phyloP scores from a whole-genome alignment of 2,113 vertebrate genomes.

The Tupaia tana region DNA sequence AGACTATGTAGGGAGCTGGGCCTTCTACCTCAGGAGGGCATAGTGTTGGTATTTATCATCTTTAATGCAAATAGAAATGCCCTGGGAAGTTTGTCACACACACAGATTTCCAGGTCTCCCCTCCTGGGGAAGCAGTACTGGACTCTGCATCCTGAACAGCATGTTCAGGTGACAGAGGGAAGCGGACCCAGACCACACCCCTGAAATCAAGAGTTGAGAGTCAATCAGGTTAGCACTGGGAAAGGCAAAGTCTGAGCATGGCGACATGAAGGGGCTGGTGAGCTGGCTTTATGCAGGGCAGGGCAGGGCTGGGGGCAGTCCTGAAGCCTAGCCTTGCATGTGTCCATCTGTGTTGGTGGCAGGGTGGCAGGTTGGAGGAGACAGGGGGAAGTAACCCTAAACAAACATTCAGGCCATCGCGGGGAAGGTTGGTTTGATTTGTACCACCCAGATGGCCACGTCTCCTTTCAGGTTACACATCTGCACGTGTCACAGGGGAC shows the following conservation, averaged over 20 bases:
- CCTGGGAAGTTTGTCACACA: neutral
- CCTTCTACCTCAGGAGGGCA: neutral
- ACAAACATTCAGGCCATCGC: neutral
- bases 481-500: neutral
- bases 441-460: no score
- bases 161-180: neutral
- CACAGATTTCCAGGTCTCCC: neutral
- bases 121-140: no score
- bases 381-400: neutral
- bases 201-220: neutral
- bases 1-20: fast-evolving
- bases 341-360: no score
- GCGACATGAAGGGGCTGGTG: neutral
- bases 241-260: neutral
- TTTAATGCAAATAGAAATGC: neutral
- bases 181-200: no score
- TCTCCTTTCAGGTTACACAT: neutral
- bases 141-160: neutral
- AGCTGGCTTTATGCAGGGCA: neutral
- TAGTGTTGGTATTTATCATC: neutral
- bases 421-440: neutral
- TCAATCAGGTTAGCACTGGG: neutral
- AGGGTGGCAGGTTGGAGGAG: neutral
- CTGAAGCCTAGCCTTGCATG: neutral
- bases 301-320: neutral